Evolutionary conservation across 2,888 invertebrate genomes (phyloP).

Genomic region (Amphipoea lucens): DNA sequence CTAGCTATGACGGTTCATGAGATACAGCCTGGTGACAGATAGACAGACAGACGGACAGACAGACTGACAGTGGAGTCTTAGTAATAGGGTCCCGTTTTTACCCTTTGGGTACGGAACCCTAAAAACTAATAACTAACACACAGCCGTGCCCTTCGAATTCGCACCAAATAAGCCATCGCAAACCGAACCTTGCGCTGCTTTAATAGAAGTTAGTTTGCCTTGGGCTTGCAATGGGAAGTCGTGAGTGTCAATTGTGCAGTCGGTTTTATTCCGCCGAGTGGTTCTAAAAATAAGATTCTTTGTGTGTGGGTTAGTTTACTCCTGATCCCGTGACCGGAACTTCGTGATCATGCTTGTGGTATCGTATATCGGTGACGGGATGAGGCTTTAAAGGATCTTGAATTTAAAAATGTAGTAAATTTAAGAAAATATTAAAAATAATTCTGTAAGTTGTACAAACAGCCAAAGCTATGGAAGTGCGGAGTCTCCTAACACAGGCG

Average conservation of each 20-base stretch:
- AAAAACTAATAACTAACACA: constrained; percentile 33
- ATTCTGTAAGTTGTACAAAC: too few relatives aligned
- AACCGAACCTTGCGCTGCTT: constrained; percentile 15
- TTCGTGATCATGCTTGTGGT: constrained; percentile 27
- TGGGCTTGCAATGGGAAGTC: constrained; percentile 27
- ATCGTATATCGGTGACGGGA: constrained; percentile 5
- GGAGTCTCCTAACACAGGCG: too few relatives aligned
- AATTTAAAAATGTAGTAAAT: too few relatives aligned
- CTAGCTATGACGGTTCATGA: too few relatives aligned
- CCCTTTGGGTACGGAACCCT: too few relatives aligned
- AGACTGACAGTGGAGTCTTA: too few relatives aligned
- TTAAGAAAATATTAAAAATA: too few relatives aligned
- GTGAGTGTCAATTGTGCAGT: constrained; percentile 61
- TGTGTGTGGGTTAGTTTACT: constrained; percentile 54
- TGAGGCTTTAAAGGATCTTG: background rate
- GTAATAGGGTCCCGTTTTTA: too few relatives aligned
- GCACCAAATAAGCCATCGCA: constrained; percentile 5
- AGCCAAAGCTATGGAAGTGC: too few relatives aligned
- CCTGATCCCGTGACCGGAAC: constrained; percentile 36
- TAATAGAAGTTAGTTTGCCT: constrained; percentile 42
- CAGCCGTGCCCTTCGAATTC: constrained; percentile 40
- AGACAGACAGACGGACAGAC: too few relatives aligned
- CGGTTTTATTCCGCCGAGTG: constrained; percentile 49
- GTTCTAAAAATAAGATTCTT: constrained; percentile 68
- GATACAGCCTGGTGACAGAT: too few relatives aligned